phyloP scores from a whole-genome alignment of 2,797 vertebrate species.

The Myoxocephalus aenaeus region DNA sequence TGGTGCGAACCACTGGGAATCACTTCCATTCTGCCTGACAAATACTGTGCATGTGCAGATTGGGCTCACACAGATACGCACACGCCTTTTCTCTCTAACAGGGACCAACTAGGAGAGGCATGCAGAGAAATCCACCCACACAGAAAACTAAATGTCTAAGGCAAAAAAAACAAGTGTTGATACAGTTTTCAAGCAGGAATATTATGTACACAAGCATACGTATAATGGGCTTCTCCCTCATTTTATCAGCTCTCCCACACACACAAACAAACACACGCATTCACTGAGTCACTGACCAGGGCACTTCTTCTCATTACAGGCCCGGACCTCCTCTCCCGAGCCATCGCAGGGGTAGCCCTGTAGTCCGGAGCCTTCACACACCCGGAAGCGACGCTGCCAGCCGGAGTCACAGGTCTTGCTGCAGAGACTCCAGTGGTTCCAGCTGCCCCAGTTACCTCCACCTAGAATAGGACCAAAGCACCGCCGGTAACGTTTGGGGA shows the following conservation, averaged over 20 bases:
- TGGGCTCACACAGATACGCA: constrained; percentile 11
- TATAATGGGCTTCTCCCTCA: neutral
- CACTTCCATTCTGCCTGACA: constrained; percentile 42
- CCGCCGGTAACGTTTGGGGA: neutral
- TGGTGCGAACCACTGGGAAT: constrained; percentile 43
- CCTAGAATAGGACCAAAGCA: constrained; percentile 63
- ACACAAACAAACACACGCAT: neutral
- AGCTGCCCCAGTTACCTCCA: constrained; percentile 95
- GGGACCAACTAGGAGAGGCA: constrained; percentile 11
- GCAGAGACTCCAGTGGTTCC: constrained; percentile 97
- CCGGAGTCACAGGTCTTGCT: constrained; percentile 97
- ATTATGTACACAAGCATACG: neutral
- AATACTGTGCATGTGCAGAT: constrained; percentile 34
- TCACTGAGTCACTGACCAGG: constrained; percentile 86
- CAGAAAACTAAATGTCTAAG: neutral
- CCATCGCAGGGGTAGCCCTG: constrained; percentile 95
- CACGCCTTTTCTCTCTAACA: constrained; percentile 12
- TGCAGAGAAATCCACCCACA: constrained; percentile 17
- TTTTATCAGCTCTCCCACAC: neutral
- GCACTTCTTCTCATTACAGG: constrained; percentile 98
- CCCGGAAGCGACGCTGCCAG: constrained; percentile 95
- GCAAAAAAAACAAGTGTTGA: constrained; percentile 13
- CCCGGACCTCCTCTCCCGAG: constrained; percentile 94
- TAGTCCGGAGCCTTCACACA: constrained; percentile 91
- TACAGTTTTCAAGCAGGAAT: constrained; percentile 16